A percentile compares a stretch with the other conserved stretches of the same genome.
These are phyloP conservation scores for Axinella damicornis DNA, from an alignment of 37 sponge, comb jelly and placozoan species.

Conservation along the genomic window DNA sequence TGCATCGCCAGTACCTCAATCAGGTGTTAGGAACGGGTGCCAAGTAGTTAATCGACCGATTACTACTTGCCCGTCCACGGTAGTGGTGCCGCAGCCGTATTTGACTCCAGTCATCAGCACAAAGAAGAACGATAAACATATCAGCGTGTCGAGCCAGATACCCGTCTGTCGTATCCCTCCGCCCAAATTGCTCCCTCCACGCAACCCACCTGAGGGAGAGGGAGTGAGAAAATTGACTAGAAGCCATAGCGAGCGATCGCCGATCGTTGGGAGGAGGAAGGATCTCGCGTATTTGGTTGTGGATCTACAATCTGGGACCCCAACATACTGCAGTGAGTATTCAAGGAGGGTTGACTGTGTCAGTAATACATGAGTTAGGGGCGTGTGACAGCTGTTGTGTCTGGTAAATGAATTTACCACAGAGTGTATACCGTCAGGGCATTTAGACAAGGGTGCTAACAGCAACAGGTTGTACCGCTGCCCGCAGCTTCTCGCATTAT, in stretches of 20 bases:
- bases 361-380: too few species aligned
- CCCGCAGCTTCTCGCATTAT: too few species aligned
- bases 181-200: slow-evolving; percentile 2
- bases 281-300: slow-evolving; percentile 44
- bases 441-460: not conserved
- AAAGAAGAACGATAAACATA: not conserved
- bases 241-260: not conserved
- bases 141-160: not conserved
- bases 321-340: too few species aligned
- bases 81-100: slow-evolving; percentile 7
- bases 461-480: too few species aligned
- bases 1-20: too few species aligned
- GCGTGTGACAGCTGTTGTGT: too few species aligned
- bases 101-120: slow-evolving; percentile 2
- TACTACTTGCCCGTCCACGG: not conserved
- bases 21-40: not conserved
- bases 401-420: too few species aligned
- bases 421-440: not conserved
- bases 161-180: slow-evolving; percentile 15
- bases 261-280: not conserved
- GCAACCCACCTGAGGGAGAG: not conserved
- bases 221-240: not conserved
- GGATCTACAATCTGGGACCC: not conserved
- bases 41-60: not conserved
- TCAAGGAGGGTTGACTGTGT: too few species aligned